Conservation (phyloP, 2,113 vertebrate genomes). For the Morone saxatilis region DNA sequence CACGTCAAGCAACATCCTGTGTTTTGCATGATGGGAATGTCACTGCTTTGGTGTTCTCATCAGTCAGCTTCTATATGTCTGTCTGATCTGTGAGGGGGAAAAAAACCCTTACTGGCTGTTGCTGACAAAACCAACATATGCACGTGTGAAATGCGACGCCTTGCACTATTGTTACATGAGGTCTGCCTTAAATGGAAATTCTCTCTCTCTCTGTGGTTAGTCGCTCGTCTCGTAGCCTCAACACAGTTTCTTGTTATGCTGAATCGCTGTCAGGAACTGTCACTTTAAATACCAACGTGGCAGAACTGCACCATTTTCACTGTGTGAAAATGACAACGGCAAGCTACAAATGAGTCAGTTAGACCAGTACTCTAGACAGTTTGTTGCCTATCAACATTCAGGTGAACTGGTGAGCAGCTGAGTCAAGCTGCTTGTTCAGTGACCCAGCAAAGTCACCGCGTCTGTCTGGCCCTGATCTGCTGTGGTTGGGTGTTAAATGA, state of each 20-base stretch:
- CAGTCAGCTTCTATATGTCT: background rate
- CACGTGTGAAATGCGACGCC: constrained; percentile 13
- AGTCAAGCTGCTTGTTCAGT: background rate
- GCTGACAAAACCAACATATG: background rate
- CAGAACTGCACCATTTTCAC: background rate
- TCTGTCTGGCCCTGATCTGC: constrained; percentile 39
- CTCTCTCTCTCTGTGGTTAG: constrained; percentile 44
- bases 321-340: constrained; percentile 11
- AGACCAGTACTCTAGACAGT: background rate
- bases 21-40: constrained; percentile 10
- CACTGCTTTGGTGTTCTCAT: constrained; percentile 11
- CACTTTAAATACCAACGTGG: constrained; percentile 49
- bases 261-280: constrained; percentile 27
- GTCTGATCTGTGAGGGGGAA: background rate
- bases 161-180: background rate
- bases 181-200: constrained; percentile 71
- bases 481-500: constrained; percentile 31
- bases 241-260: constrained; percentile 31
- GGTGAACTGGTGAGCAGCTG: constrained; percentile 10
- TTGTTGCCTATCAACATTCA: constrained; percentile 8
- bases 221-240: background rate
- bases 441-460: constrained; percentile 9
- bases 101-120: constrained; percentile 36
- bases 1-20: constrained; percentile 14
- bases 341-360: background rate